These are phyloP conservation scores for Hirundo rustica DNA, from an alignment of 2,797 vertebrate genomes.

Conservation along the genomic window DNA sequence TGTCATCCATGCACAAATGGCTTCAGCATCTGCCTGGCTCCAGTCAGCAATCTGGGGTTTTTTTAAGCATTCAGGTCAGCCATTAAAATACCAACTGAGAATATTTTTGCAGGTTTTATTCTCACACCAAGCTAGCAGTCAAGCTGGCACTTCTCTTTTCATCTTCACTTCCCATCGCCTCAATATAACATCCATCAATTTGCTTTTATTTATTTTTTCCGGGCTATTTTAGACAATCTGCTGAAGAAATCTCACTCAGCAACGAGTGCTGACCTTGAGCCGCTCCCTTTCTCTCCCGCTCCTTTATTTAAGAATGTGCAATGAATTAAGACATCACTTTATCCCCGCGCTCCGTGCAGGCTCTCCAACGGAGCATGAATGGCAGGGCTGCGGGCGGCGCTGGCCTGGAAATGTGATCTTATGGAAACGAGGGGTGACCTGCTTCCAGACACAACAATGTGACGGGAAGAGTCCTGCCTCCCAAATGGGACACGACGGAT, in stretches of 20 bases:
- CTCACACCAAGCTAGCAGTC: background rate
- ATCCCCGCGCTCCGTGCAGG: background rate
- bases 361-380: constrained; percentile 9
- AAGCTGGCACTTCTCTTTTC: constrained; percentile 23
- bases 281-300: constrained; percentile 22
- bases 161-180: constrained; percentile 2
- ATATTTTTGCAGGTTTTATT: constrained; percentile 20
- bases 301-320: constrained; percentile 57
- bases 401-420: constrained; percentile 66
- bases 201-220: constrained; percentile 51
- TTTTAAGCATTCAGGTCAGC: constrained; percentile 28
- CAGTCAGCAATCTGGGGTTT: background rate
- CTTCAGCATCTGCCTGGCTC: background rate
- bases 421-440: constrained; percentile 57
- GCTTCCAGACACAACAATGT: constrained; percentile 51
- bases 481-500: background rate
- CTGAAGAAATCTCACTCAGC: constrained; percentile 43
- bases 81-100: constrained; percentile 20
- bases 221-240: constrained; percentile 42
- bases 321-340: constrained; percentile 65
- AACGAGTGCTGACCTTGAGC: constrained; percentile 47
- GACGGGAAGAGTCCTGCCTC: background rate
- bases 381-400: constrained; percentile 52
- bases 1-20: background rate
- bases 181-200: background rate